Evolutionary conservation across 1,140 invertebrate species (phyloP), one percentile per base, ranked within the genome.

Genomic region (Pseudomyrmex concolor): DNA sequence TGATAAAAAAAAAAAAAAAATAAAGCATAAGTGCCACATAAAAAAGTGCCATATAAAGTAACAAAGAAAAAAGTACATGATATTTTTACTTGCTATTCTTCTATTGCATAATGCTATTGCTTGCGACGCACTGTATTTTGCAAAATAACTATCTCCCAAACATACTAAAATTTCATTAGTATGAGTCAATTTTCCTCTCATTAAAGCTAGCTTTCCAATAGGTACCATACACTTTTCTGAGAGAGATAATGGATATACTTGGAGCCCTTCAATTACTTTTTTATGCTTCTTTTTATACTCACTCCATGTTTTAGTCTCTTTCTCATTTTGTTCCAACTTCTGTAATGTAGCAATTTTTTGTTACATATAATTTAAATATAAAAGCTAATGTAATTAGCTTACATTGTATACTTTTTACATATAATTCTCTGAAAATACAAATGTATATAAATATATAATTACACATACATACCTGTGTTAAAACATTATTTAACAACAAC

Each of bases 131-230:
- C 96, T 96, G 64, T 96, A 94, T 85, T 97, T 96, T 13, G 94
- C 95, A 94, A 97, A 97, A 92, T 96, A 97, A 84, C 96, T 96
- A 85, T 96, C 96, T 43, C 97, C 97, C 10, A 97, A 90, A 3
- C 95, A 94, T 43, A 96, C 95, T 57, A 96, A 90, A 19, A 97
- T 95, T 93, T 97, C 96, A 93, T 97, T 97, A 1, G 97, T 97
- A 84, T 97, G 96, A 19, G 95, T 94, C 45, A 97, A 89, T 89
- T 95, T 95, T 34, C 96, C 97, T 86, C 95, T 96, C 94, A 97
- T 96, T 66, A 97, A 95, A 1, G 96, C 97, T 70, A 95, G 90
- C 50, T 94, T 94, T 12, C 96, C 96, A 87, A 97, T 93, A 9
- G 96, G 96, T 2, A 97, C 95, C 95, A 95, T 94, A 68, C 95